Base-by-base conservation (phyloP, 2,797 vertebrate species). In the Moxostoma hubbsi region DNA sequence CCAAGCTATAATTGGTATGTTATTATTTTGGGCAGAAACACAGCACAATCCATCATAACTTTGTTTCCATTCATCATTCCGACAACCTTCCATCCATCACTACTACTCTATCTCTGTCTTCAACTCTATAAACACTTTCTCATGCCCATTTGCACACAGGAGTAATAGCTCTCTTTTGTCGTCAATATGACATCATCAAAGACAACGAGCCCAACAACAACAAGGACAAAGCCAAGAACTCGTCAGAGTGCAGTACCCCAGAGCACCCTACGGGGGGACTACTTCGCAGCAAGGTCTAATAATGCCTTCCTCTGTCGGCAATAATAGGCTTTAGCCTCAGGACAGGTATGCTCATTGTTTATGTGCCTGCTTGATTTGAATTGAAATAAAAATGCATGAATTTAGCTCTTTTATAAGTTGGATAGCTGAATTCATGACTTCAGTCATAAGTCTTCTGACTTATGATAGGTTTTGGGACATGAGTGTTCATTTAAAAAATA, bases 181-280 rank as follows among this genome's bases (percentile, higher is more conserved):
- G 97, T 57, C 97, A 98, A 91, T 98, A 98, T 85, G 97, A 98
- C 75, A 98, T 98, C 90, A 98, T 98, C 90, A 98, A 98, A 92
- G 97, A 98, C 82, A 98, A 98, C 0, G 97, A 98, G 83, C 97
- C 97, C 67, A 98, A 96, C 84, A 98, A 97, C 92, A 98, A 96
- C 93, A 98, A 98, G 94, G 97, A 98, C 91, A 98, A 98, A 95
- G 94, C 94, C 92, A 98, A 98, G 94, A 98, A 93, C 86, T 93
- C 96, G 2, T 98, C 97, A 0, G 97, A 98, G 92, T 97, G 94
- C 93, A 98, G 97, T 90, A 98, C 97, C 5, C 97, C 97, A 0
- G 97, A 98, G 89, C 97, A 97, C 86, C 97, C 96, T 88, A 92
- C 95, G 2, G 97, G 95, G 81, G 97, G 97, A 15, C 93, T 98